These are phyloP conservation scores for Alethe diademata DNA, from an alignment of 2,113 vertebrate genomes.

Conservation along the genomic window DNA sequence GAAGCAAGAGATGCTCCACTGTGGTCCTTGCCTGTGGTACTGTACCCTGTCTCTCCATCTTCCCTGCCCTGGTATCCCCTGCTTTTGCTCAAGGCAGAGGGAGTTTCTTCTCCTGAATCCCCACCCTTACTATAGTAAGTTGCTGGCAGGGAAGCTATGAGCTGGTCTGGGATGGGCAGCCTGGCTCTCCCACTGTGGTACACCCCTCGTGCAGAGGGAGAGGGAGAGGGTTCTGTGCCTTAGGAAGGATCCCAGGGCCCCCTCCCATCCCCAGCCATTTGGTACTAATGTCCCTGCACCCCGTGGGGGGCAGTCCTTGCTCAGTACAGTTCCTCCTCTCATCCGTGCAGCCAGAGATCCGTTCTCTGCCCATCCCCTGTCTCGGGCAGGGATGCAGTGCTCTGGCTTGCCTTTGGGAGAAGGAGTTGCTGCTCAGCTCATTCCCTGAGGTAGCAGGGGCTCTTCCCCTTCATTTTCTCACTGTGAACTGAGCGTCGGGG, in stretches of 20 bases:
- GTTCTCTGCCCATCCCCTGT: not conserved
- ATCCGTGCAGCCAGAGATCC: not conserved
- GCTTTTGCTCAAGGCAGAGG: not conserved
- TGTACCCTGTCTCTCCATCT: not conserved
- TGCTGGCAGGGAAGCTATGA: not conserved
- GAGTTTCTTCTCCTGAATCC: not conserved
- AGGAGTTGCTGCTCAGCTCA: not conserved
- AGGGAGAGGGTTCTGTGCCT: not conserved
- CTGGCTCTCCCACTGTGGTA: not conserved
- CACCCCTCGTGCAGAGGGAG: not conserved
- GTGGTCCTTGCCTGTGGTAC: not conserved
- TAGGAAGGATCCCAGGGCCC: not conserved
- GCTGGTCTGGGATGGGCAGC: not conserved
- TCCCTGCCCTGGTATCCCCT: not conserved
- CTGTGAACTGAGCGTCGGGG: not conserved
- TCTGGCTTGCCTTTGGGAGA: not conserved
- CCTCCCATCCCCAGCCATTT: not conserved
- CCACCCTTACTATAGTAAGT: not conserved
- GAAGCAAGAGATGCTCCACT: not conserved
- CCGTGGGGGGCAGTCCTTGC: not conserved
- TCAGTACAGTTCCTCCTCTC: not conserved
- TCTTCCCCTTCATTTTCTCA: not conserved
- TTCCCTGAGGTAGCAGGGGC: not conserved
- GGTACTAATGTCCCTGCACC: not conserved
- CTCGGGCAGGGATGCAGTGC: fast-evolving